Evolutionary conservation across 2,797 vertebrate genomes (phyloP), one percentile per base, ranked within the genome.

Genomic region (Naso thynnoides): DNA sequence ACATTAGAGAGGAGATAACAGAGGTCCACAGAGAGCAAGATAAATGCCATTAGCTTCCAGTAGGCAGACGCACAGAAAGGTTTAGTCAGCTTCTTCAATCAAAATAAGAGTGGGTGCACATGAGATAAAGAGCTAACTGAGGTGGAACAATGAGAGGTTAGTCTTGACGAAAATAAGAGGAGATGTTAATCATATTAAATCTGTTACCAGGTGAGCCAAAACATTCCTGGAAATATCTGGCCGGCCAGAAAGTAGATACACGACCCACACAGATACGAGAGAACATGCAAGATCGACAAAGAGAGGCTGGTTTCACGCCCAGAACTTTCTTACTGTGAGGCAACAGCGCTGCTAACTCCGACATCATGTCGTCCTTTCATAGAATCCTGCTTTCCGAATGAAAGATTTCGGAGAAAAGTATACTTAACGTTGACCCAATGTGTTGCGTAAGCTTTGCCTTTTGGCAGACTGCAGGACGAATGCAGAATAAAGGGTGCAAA

Each of bases 121-220:
- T 15, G 1, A 74, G 55, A 79, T 69, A 86, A 76, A 60, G 47
- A 63, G 68, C 45, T 7, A 68, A 33, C 0, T 60, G 5, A 61
- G 45, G 67, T 58, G 68, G 69, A 73, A 52, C 69, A 77, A 76
- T 44, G 33, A 58, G 42, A 61, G 39, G 23, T 36, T 6, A 21
- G 9, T 73, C 44, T 26, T n/a, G 44, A 33, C 15, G 18, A 61
- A 44, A 64, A 78, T 60, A 76, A 59, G 57, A 65, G 64, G 55
- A 67, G 53, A 13, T 0, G 29, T 74, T 33, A 77, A 69, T 41
- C 31, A 2, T 1, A n/a, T 26, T 14, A 71, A 73, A 79, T 55
- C 33, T 76, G 54, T 71, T 69, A 59, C 62, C 24, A 53, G 44
- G 53, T 54, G 54, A 69, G 39, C 0, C 18, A 47, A 27, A 57